Evolutionary conservation across 2,113 vertebrate species (phyloP), one percentile per base, ranked within the genome.

Genomic region (Meleagris gallopavo): DNA sequence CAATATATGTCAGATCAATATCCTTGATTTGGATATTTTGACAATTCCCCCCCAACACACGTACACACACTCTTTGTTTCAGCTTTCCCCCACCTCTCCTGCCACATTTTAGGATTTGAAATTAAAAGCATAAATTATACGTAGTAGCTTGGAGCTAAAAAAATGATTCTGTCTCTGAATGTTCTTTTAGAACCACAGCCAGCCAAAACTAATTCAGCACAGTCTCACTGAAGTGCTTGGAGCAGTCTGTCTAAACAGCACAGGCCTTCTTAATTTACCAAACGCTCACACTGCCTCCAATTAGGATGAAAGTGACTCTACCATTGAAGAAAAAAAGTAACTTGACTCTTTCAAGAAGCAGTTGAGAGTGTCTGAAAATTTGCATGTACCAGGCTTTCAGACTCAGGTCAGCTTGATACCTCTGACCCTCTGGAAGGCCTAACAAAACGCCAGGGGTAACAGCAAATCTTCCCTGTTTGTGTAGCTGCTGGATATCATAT

Each of bases 91-190:
- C 65, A 91, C 41, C 34, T 72, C 61, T 70, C 43, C 92, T 71
- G 45, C 48, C 67, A 64, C 61, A 90, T 65, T 94, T 91, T 95
- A 88, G 55, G 92, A 94, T 95, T 96, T 92, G 85, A 97, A 97
- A 97, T 97, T 96, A 96, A 97, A 97, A 97, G n/a, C 77, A 97
- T 97, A 96, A 97, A 96, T 96, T 95, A 89, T 83, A 93, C 16
- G 61, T 55, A 93, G 38, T 83, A 94, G 80, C 89, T 97, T 80
- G 86, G 50, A 95, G 88, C 81, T 92, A 95, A 94, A 86, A 70
- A 95, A 43, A 89, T 93, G 1, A 89, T 95, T 97, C 88, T 64
- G 62, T 86, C 50, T 96, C 86, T 92, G 86, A 97, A 94, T 89
- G 82, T 85, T 95, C 95, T 93, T 95, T 97, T 93, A 93, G 89